These are phyloP conservation scores for Megalops atlanticus DNA, from an alignment of 2,113 vertebrate species.

Conservation along the genomic window DNA sequence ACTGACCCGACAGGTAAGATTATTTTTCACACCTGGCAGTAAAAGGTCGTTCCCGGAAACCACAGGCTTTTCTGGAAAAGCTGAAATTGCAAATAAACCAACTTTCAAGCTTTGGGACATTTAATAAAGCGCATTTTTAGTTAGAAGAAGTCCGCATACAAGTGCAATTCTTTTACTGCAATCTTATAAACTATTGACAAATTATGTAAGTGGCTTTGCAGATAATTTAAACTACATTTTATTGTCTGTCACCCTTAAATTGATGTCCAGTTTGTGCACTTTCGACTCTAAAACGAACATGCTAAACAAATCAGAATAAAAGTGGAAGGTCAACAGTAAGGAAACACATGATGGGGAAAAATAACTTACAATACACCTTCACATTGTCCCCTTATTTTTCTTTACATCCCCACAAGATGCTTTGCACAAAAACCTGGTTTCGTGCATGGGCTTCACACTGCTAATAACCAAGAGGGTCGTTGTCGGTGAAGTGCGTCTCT, in stretches of 20 bases:
- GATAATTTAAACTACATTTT: background rate
- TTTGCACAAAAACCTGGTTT: constrained; percentile 48
- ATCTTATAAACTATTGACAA: no score
- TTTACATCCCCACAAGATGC: constrained; percentile 33
- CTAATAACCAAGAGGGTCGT: constrained; percentile 51
- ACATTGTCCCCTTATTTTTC: background rate
- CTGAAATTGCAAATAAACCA: constrained; percentile 43
- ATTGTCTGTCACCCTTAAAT: background rate
- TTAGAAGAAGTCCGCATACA: background rate
- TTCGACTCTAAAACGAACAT: no score
- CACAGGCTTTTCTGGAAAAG: constrained; percentile 56
- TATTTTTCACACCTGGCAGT: constrained; percentile 35
- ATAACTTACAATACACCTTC: constrained; percentile 64
- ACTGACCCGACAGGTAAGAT: constrained; percentile 53
- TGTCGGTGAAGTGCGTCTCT: rapidly evolving
- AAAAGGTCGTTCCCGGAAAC: constrained; percentile 48
- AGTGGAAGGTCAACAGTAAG: background rate
- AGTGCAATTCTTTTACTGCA: background rate
- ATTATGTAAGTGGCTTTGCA: no score
- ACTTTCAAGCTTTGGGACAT: background rate
- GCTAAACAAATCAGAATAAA: background rate
- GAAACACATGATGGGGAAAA: background rate
- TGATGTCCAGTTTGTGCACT: background rate
- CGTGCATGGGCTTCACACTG: constrained; percentile 45
- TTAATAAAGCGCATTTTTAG: background rate